Evolutionary conservation across 2,888 invertebrate genomes (phyloP).

Genomic region (Drosophila quasianomalipes): DNA sequence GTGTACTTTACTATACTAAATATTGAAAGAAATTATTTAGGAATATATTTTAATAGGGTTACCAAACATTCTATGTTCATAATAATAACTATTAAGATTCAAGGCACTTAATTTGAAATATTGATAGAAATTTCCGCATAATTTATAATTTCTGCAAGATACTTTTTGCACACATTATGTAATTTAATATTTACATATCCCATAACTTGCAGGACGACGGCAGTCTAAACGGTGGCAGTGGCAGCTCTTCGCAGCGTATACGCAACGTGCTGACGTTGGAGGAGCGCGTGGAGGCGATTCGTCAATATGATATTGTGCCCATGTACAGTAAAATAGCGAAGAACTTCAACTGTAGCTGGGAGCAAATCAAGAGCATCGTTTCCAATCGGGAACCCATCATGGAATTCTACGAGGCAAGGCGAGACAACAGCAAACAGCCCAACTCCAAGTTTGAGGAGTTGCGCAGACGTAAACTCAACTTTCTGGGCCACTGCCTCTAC

Average conservation of each 20-base stretch:
- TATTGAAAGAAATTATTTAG: neutral
- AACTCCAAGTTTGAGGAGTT: slow-evolving; percentile 65
- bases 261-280: slow-evolving; percentile 81
- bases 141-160: neutral
- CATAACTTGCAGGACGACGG: slow-evolving; percentile 45
- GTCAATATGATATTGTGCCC: slow-evolving; percentile 82
- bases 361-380: slow-evolving; percentile 83
- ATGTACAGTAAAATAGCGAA: slow-evolving; percentile 84
- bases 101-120: too few relatives aligned
- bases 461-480: slow-evolving; percentile 75
- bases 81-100: neutral
- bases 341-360: slow-evolving; percentile 84
- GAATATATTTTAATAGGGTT: neutral
- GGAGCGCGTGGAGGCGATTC: slow-evolving; percentile 82
- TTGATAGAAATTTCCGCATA: too few relatives aligned
- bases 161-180: neutral
- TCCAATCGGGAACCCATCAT: slow-evolving; percentile 80
- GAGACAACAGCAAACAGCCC: slow-evolving; percentile 43
- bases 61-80: neutral
- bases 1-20: neutral
- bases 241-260: slow-evolving; percentile 62
- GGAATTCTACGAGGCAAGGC: slow-evolving; percentile 79
- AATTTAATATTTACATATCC: neutral
- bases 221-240: slow-evolving; percentile 24
- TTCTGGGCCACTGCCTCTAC: slow-evolving; percentile 82